These are phyloP conservation scores for Cydia pomonella DNA, from an alignment of 1,140 invertebrate species.

Conservation along the genomic window DNA sequence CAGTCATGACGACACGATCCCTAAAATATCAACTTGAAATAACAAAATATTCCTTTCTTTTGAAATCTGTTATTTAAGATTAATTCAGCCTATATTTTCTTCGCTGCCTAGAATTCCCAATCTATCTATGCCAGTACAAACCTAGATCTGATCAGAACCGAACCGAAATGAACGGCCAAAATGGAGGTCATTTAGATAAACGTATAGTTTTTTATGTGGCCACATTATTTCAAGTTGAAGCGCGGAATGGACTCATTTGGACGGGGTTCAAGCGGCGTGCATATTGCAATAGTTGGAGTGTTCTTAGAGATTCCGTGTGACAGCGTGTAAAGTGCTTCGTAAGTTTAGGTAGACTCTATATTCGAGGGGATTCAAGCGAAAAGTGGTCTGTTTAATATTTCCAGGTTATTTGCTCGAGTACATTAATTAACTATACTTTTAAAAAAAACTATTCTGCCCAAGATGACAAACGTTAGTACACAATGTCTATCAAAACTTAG, in stretches of 20 bases:
- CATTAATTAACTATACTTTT: no score
- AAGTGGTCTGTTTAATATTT: background rate
- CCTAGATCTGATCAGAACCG: background rate
- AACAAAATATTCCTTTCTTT: no score
- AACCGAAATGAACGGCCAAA: background rate
- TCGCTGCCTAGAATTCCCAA: background rate
- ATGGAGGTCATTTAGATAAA: constrained; percentile 11
- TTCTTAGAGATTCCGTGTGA: background rate
- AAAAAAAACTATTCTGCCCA: no score
- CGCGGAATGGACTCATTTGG: constrained; percentile 14
- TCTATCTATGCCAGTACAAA: background rate
- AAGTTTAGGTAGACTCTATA: background rate
- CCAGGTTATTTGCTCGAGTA: background rate
- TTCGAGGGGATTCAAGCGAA: background rate
- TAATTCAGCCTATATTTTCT: background rate
- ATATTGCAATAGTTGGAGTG: constrained; percentile 1
- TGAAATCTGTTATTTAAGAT: no score
- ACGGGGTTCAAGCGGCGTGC: background rate
- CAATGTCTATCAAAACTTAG: no score
- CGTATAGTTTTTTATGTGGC: constrained; percentile 10
- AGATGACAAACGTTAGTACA: no score
- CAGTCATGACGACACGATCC: no score
- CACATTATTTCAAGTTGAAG: background rate
- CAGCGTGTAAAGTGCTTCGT: background rate
- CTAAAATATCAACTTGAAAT: no score